Percentiles rank a stretch among this genome's conserved stretches.
Evolutionary conservation across 2,888 invertebrate genomes (phyloP).

Genomic region (Corbicula japonica): DNA sequence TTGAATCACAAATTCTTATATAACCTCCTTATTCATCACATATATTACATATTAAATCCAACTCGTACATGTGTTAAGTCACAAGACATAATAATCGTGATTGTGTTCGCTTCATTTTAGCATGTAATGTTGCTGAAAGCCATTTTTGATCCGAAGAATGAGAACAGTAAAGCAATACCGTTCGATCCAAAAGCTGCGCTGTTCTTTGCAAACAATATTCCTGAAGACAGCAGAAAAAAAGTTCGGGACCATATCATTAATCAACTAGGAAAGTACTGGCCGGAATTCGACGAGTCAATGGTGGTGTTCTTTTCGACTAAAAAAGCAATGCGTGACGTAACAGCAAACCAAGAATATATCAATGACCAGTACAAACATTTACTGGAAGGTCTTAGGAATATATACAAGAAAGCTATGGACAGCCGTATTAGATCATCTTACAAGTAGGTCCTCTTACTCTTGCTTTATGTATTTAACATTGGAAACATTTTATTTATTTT

Average conservation of each 20-base stretch:
- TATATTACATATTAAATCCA: too few species aligned
- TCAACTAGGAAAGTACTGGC: conserved; percentile 73
- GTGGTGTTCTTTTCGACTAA: conserved; percentile 74
- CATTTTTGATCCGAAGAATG: conserved; percentile 70
- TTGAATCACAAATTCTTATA: too few species aligned
- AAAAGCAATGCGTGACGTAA: conserved; percentile 64
- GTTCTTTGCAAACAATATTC: conserved; percentile 80
- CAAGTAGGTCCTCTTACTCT: conserved; percentile 76
- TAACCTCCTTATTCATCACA: too few species aligned
- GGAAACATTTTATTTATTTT: too few species aligned
- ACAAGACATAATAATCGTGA: too few species aligned
- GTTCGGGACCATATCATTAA: conserved; percentile 72
- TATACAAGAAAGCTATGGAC: conserved; percentile 71
- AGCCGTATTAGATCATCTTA: conserved; percentile 75
- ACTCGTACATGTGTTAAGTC: too few species aligned
- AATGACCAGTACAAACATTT: conserved; percentile 70
- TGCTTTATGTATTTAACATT: too few species aligned
- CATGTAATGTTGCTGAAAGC: conserved; percentile 72
- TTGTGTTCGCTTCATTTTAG: conserved; percentile 52
- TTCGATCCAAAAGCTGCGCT: conserved; percentile 80
- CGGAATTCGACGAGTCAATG: conserved; percentile 71
- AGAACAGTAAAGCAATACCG: conserved; percentile 39
- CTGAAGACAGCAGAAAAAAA: conserved; percentile 51
- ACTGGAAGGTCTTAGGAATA: conserved; percentile 72
- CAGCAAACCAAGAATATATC: conserved; percentile 74